Evolutionary conservation across 2,888 invertebrate genomes (phyloP), one percentile per base, ranked within the genome.

Genomic region (Pristionchus entomophagus): DNA sequence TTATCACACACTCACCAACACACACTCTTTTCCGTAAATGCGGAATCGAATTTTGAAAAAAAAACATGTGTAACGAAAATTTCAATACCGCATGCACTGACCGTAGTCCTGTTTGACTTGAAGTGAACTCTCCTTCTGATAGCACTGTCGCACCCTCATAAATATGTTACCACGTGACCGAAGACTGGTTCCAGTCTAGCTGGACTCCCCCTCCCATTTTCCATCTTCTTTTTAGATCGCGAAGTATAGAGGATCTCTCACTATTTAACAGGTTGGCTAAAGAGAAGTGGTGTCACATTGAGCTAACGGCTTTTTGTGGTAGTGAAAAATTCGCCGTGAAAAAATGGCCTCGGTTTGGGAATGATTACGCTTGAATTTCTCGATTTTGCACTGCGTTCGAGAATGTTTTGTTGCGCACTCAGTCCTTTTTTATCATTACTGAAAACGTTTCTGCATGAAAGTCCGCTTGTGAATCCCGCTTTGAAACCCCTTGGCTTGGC

Each of bases 201-300:
- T 80, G 51, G 73, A 41, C n/a, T 69, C 80, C 41, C n/a, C n/a
- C 45, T 81, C n/a, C 78, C 45, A 65, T 84, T 69, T 69, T 35
- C 73, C 65, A 65, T 69, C 62, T 94, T 86, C 32, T 49, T 73
- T 92, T 90, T 88, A 93, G 93, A 89, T 93, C 93, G 84, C 91
- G 93, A 86, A 91, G 91, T 89, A 93, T 93, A 88, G 93, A 93
- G 89, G 93, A 93, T 88, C 89, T 93, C 87, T 93, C 92, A 86
- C 91, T 93, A 86, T 93, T 93, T 90, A 93, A 93, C 93, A 93
- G 93, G 93, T 93, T 89, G 88, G 91, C 87, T 87, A 38, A 45
- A 41, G 41, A n/a, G n/a, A 77, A 26, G 5, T 32, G n/a, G 41
- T 73, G 41, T 73, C 38, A n/a, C 73, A n/a, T 45, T 73, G 73